These are phyloP conservation scores for Notothenia rossii DNA, from an alignment of 2,113 vertebrate genomes.

Conservation along the genomic window DNA sequence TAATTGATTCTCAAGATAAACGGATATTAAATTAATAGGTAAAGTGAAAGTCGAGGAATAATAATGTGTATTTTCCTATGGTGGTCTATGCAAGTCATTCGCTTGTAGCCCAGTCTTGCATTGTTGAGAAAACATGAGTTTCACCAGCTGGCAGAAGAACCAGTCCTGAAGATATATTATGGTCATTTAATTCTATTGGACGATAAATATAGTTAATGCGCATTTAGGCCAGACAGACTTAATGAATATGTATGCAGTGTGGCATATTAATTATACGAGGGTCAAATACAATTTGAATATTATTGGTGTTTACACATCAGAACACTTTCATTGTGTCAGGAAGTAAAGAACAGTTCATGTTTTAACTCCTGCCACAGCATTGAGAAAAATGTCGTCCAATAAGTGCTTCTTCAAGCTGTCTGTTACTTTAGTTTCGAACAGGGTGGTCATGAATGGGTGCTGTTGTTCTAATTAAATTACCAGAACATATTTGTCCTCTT, in stretches of 20 bases:
- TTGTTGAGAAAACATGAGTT: slow-evolving; percentile 13
- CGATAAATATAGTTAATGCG: slow-evolving; percentile 52
- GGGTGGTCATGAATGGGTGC: not conserved
- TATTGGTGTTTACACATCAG: slow-evolving; percentile 50
- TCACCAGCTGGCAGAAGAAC: slow-evolving; percentile 33
- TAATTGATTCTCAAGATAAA: not conserved
- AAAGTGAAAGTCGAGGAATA: not conserved
- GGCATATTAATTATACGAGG: slow-evolving; percentile 52
- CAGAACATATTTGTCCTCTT: not conserved
- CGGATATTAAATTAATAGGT: not conserved
- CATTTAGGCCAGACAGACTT: slow-evolving; percentile 39
- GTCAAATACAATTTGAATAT: slow-evolving; percentile 59
- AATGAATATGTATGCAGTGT: slow-evolving; percentile 63
- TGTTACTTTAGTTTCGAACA: not conserved
- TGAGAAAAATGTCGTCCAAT: slow-evolving; percentile 1
- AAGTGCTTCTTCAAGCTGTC: slow-evolving; percentile 1
- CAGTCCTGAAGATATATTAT: slow-evolving; percentile 35
- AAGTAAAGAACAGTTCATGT: slow-evolving; percentile 20
- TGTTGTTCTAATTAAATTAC: not conserved
- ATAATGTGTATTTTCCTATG: not conserved
- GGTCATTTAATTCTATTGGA: slow-evolving; percentile 49
- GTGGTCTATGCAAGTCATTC: slow-evolving; percentile 11
- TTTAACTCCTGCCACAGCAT: not conserved
- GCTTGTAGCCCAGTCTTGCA: slow-evolving; percentile 4
- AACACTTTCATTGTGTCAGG: slow-evolving; percentile 18